Evolutionary conservation across 2,888 invertebrate species (phyloP).

Genomic region (Drosophila peninsularis): DNA sequence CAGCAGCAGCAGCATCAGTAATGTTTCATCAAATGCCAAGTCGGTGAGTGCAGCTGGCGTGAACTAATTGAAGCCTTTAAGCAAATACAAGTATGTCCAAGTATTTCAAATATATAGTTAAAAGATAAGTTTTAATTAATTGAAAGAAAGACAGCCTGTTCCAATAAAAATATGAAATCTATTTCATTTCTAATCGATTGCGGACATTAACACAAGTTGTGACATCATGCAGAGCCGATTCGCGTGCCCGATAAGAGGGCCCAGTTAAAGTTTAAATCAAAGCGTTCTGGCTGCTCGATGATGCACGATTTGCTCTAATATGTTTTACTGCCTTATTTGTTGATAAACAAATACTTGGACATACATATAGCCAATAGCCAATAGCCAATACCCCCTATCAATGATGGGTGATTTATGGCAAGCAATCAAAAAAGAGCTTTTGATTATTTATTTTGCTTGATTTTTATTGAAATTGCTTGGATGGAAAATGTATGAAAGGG

Average conservation of each 20-base stretch:
- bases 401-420: conserved; percentile 29
- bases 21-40: conserved; percentile 18
- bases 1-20: not conserved
- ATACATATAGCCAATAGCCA: not conserved
- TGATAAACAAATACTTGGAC: conserved; percentile 19
- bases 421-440: conserved; percentile 1
- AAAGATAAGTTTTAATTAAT: not conserved
- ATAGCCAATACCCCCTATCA: conserved; percentile 9
- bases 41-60: conserved; percentile 43
- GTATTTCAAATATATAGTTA: no score
- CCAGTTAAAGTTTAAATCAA: conserved; percentile 4
- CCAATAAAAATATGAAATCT: not conserved
- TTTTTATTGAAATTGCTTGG: conserved; percentile 9
- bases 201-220: not conserved
- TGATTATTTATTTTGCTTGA: conserved; percentile 14
- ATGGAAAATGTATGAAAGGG: not conserved
- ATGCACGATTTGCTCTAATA: not conserved
- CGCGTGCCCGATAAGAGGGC: conserved; percentile 10
- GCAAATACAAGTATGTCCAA: not conserved
- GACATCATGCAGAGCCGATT: conserved; percentile 3
- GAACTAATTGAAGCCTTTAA: not conserved
- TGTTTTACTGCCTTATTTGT: conserved; percentile 1
- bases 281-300: not conserved
- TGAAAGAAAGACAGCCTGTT: not conserved
- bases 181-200: conserved; percentile 2